Evolutionary conservation across 2,888 invertebrate species (phyloP).

Genomic region (Icerya purchasi): DNA sequence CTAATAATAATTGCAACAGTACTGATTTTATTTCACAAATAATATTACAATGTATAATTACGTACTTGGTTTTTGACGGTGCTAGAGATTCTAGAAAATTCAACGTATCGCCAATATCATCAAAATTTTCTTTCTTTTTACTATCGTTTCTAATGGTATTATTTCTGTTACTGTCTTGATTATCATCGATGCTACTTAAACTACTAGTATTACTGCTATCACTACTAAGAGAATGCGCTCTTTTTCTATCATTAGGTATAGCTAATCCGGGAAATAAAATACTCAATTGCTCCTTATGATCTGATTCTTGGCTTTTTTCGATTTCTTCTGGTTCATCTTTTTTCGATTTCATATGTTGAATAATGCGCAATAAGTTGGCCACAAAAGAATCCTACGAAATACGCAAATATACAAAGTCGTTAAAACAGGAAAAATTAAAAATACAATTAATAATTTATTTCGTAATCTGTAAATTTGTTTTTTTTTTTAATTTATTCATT

Average conservation of each 20-base stretch:
- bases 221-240: slow-evolving; percentile 22
- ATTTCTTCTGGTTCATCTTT: slow-evolving; percentile 22
- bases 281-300: slow-evolving; percentile 35
- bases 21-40: too few species aligned
- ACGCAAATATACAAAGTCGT: too few species aligned
- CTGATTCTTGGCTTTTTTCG: slow-evolving; percentile 21
- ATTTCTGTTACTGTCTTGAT: slow-evolving; percentile 28
- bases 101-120: slow-evolving; percentile 54
- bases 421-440: too few species aligned
- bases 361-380: slow-evolving; percentile 77
- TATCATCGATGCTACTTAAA: slow-evolving; percentile 7
- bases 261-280: slow-evolving; percentile 60
- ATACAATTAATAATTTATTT: too few species aligned
- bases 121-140: slow-evolving; percentile 20
- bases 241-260: slow-evolving; percentile 44
- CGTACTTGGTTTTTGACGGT: slow-evolving; percentile 26
- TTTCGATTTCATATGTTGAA: slow-evolving; percentile 76
- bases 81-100: slow-evolving; percentile 66
- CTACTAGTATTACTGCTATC: neutral
- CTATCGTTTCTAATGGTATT: too few species aligned
- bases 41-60: too few species aligned
- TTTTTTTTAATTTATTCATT: too few species aligned
- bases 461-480: too few species aligned
- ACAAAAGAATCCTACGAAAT: slow-evolving; percentile 61
- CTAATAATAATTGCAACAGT: too few species aligned